phyloP scores from a whole-genome alignment of 2,113 vertebrate species.

The Tragelaphus scriptus region DNA sequence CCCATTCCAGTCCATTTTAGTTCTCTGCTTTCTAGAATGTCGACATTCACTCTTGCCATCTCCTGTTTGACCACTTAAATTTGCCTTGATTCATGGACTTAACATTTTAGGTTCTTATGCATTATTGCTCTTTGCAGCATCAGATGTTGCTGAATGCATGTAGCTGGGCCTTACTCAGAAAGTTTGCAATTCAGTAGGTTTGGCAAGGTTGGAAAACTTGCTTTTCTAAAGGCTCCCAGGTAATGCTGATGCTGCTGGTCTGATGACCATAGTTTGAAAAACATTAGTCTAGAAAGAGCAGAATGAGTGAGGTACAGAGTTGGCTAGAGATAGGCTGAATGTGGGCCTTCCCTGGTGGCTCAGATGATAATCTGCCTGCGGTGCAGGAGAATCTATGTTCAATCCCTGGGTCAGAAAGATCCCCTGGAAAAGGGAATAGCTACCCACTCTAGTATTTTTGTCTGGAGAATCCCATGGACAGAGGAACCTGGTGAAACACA shows the following conservation, averaged over 20 bases:
- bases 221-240: not conserved
- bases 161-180: not conserved
- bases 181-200: not conserved
- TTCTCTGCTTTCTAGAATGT: not conserved
- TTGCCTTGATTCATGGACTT: not conserved
- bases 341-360: not conserved
- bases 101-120: not conserved
- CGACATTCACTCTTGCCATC: not conserved
- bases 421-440: not conserved
- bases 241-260: not conserved
- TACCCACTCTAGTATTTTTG: not conserved
- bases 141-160: not conserved
- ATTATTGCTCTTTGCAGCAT: not conserved
- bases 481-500: not conserved
- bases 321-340: not conserved
- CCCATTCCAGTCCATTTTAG: not conserved
- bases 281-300: not conserved
- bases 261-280: not conserved
- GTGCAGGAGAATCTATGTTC: not conserved
- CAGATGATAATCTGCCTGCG: fast-evolving
- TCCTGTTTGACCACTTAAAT: not conserved
- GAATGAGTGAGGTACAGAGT: not conserved
- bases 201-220: not conserved
- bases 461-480: not conserved
- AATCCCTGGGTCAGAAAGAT: not conserved